Base-by-base conservation (phyloP, 2,797 vertebrate species). In the Chloroceryle amazona region DNA sequence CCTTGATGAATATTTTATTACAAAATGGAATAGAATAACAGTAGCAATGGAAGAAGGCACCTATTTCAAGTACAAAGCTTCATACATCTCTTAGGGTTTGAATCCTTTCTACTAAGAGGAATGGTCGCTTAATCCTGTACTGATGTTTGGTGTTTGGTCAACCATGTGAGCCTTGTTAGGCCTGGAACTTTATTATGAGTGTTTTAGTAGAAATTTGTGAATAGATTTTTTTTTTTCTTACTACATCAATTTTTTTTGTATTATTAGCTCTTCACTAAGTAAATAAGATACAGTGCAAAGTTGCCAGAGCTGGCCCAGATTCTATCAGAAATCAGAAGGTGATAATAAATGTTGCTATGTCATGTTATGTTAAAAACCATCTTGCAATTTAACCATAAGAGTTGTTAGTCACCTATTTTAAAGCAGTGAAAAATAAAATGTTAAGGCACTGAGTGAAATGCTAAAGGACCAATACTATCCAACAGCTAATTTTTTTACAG, bases 1-100 rank as follows among this genome's bases (percentile, higher is more conserved):
- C 16, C 71, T 73, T 82, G 70, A 94, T 96, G 46, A 95, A 93
- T 96, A 94, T 96, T 96, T 90, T 86, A 96, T 92, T 85, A 60
- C 85, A 62, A 76, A 94, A 92, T 66, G 54, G 41, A 91, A 83
- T 58, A 84, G 51, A 84, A 62, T 51, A 90, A 63, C 58, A 81
- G 73, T 79, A 93, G 61, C 0, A 6, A 35, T 2, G 5, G 83
- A 86, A 81, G 72, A 62, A 75, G 67, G 8, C 25, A 79, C 35
- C 60, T 81, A 17, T 74, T 33, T 88, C 65, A 57, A 55, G 14
- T 58, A 51, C 42, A 47, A 68, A 66, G 21, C 3, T 86, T 74
- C 49, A 20, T 37, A 26, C 10, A 29, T 26, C 46, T 89, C 72
- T 94, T 16, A 54, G 31, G 42, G 12, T 35, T 84, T 74, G 26